Base-by-base conservation (phyloP, 2,797 vertebrate species). In the Pantherophis alleghaniensis region DNA sequence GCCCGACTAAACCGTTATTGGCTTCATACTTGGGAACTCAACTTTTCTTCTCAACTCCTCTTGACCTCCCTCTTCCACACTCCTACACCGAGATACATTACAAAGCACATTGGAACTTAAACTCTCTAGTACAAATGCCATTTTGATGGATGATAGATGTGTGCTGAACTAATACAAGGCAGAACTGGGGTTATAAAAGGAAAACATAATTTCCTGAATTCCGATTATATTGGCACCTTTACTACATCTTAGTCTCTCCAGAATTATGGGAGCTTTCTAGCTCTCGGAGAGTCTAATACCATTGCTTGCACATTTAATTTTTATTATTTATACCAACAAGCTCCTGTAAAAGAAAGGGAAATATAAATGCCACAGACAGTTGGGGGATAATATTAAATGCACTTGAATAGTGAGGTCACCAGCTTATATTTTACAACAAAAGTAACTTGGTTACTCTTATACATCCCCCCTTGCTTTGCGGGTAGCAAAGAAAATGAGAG, bases 391-490 rank as follows among this genome's bases (percentile, higher is more conserved):
- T 93, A 92, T 88, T 95, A 93, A 55, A 57, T 94, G 91, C 87
- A 42, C 56, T 93, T 83, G n/a, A 88, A 88, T 61, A 93, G 47
- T 56, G 42, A 24, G 74, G 87, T 90, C 5, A 47, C 20, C 92
- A 94, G 79, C 57, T 93, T 95, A 94, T 94, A 93, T 63, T 92
- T 89, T 94, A 20, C 24, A 57, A 11, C 56, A 94, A 3, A 55
- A 89, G 59, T 86, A n/a, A 7, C 94, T 96, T 94, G 51, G 93
- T 87, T 93, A 93, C 32, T 79, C 53, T 94, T 61, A 69, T n/a
- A 66, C 95, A 96, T 37, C 11, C 92, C 91, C 92, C 20, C 22
- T 88, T 95, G 95, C 79, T 93, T 95, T 95, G 94, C 94, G 66
- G 93, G 57, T 16, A 0, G 0, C 22, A 11, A 69, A 7, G n/a